Evolutionary conservation across 2,797 vertebrate species (phyloP).

Genomic region (Emydoidea blandingii): DNA sequence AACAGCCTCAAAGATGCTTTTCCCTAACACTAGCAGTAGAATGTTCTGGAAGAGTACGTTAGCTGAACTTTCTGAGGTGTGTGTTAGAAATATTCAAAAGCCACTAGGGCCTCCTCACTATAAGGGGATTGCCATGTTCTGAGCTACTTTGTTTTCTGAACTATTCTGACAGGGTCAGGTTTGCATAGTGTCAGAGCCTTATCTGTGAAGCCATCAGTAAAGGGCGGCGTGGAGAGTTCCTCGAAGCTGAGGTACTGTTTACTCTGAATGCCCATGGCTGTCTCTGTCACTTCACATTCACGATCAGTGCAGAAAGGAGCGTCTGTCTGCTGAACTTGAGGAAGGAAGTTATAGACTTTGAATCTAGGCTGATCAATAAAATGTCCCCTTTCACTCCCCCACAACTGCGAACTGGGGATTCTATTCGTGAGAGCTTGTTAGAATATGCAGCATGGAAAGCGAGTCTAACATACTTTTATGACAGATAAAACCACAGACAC

Average conservation of each 20-base stretch:
- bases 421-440: background rate
- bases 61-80: background rate
- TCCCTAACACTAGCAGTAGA: background rate
- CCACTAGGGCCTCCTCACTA: background rate
- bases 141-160: background rate
- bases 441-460: background rate
- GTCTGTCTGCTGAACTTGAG: background rate
- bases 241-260: fast-evolving
- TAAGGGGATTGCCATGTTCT: background rate
- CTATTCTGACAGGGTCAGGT: background rate
- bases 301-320: background rate
- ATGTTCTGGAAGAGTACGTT: background rate
- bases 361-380: fast-evolving
- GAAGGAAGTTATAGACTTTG: background rate
- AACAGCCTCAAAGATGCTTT: background rate
- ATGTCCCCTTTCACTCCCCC: background rate
- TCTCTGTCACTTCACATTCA: background rate
- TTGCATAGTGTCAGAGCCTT: background rate
- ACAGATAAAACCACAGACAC: fast-evolving
- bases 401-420: background rate
- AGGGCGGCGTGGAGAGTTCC: background rate
- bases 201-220: background rate
- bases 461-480: background rate
- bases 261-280: background rate
- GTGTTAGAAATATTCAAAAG: background rate